Conservation (phyloP, 2,797 vertebrate species). For the Pipistrellus pygmaeus region DNA sequence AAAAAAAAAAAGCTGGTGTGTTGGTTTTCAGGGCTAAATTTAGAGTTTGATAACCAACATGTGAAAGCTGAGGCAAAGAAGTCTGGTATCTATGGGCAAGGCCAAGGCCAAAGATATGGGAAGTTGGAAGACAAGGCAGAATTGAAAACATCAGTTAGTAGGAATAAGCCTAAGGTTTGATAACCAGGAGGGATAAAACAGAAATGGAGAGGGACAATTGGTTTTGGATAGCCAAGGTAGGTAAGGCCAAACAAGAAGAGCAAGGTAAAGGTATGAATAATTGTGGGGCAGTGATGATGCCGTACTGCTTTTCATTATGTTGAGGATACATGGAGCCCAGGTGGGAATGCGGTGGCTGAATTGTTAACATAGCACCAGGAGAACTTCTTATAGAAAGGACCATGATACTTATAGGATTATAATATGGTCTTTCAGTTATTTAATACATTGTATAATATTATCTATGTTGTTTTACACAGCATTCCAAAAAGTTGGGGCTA, state of each 20-base stretch:
- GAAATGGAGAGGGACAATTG: not conserved
- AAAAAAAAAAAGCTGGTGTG: not conserved
- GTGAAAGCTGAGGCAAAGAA: conserved; percentile 20
- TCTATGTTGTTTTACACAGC: conserved; percentile 65
- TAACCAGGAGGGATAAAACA: conserved; percentile 11
- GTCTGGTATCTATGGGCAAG: not conserved
- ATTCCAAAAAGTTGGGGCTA: not conserved
- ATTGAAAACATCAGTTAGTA: not conserved
- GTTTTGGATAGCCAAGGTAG: not conserved
- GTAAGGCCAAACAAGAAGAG: not conserved
- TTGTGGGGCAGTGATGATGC: not conserved
- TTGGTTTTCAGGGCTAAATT: conserved; percentile 57
- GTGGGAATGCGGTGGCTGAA: not conserved
- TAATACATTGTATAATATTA: conserved; percentile 30
- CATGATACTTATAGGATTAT: not conserved
- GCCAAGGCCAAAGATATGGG: not conserved
- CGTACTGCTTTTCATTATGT: conserved; percentile 5
- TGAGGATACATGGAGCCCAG: not conserved
- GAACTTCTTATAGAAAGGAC: conserved; percentile 7
- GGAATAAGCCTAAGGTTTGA: conserved; percentile 15
- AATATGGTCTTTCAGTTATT: conserved; percentile 15
- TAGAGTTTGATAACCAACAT: conserved; percentile 43
- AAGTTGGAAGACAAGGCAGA: conserved; percentile 4
- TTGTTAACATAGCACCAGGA: not conserved
- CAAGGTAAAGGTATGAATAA: not conserved